Evolutionary conservation across 2,797 vertebrate species (phyloP), one percentile per base, ranked within the genome.

Genomic region (Rhinichthys osculus): DNA sequence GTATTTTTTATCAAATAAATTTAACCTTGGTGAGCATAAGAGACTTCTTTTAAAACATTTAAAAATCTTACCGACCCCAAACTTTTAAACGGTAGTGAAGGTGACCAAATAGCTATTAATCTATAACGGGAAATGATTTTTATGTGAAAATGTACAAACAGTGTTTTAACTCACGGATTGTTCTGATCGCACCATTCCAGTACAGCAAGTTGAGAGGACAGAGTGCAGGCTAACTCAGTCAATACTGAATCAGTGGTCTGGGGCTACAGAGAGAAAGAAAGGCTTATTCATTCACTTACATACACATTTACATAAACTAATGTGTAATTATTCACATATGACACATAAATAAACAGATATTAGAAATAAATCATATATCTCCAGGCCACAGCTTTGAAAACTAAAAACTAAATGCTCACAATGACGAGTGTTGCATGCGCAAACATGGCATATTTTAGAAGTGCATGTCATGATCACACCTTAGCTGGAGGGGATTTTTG

Each of bases 101-200:
- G n/a, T 47, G 13, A 47, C 27, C 16, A 72, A 72, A 47, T 44
- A 38, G 19, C 66, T 10, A 21, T 38, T 69, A 21, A 69, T 69
- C 66, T 9, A 19, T 38, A 21, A 38, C 10, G 1, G 33, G n/a
- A 17, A 33, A 35, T 33, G 0, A 66, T 59, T 14, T 62, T 62
- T 6, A 30, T 64, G 59, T 64, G 27, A 76, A 76, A 76, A 59
- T 27, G 38, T 13, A 17, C 47, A 38, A 50, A 73, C 62, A 52
- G 47, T n/a, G 38, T 69, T 64, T 54, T 13, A 52, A 84, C 93
- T 95, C 93, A 99, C 98, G 94, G 96, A 90, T 95, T 97, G 88
- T 95, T 97, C 89, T 95, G 94, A 82, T 95, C 92, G 87, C 98
- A 99, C 98, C 98, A 99, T 89, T 98, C 96, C 86, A 99, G 93